Percentiles rank a stretch among this genome's conserved stretches.
phyloP scores from a whole-genome alignment of 2,888 invertebrate genomes.

The Campoplex capitator region DNA sequence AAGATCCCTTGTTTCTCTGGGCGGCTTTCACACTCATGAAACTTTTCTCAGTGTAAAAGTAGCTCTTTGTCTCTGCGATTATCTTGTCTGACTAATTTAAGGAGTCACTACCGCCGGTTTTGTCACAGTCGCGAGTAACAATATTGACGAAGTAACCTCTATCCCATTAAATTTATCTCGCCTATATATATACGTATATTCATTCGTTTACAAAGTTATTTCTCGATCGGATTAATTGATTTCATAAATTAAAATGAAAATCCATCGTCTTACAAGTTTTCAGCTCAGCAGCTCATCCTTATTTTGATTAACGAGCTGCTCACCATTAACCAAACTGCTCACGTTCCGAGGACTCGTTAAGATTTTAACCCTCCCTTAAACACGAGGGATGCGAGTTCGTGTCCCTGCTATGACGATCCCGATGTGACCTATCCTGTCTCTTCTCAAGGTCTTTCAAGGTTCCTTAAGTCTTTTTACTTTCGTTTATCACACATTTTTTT shows the following conservation, averaged over 20 bases:
- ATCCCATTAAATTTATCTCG: too few relatives aligned
- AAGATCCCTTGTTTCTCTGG: neutral
- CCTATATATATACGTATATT: too few relatives aligned
- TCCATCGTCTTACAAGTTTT: conserved; percentile 6
- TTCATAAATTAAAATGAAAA: neutral
- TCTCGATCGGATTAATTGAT: neutral
- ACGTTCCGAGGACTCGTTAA: conserved; percentile 28
- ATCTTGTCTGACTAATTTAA: conserved; percentile 45
- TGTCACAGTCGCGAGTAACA: neutral
- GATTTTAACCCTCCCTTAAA: conserved; percentile 6
- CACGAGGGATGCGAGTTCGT: conserved; percentile 18
- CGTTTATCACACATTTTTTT: neutral
- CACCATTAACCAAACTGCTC: neutral
- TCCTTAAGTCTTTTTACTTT: neutral
- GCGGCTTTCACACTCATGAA: neutral
- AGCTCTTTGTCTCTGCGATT: conserved; percentile 36
- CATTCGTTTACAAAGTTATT: neutral
- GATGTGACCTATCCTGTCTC: conserved; percentile 6
- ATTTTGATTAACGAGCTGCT: conserved; percentile 26
- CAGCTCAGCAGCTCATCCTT: neutral
- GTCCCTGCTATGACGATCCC: conserved; percentile 16
- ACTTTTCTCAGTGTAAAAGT: conserved; percentile 7
- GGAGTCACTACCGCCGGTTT: conserved; percentile 6
- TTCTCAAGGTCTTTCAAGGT: conserved; percentile 3
- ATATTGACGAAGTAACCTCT: neutral